Percentiles rank a stretch among this genome's conserved stretches.
Evolutionary conservation across 2,888 invertebrate species (phyloP).

Genomic region (Caenorhabditis doughertyi): DNA sequence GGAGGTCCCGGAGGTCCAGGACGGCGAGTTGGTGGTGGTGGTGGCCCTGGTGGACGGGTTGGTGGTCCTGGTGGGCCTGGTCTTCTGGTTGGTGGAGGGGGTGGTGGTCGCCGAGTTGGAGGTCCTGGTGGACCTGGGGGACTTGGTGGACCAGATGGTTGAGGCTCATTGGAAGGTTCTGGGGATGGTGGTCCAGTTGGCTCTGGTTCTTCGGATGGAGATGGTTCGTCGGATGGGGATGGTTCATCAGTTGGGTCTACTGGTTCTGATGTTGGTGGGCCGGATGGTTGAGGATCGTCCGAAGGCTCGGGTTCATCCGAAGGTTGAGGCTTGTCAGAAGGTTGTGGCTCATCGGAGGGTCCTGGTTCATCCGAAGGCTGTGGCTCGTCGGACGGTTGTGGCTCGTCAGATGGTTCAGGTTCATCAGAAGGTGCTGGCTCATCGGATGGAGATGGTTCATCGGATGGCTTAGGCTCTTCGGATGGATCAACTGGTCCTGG

Average conservation of each 20-base stretch:
- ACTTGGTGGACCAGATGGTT: not conserved
- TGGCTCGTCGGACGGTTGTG: not conserved
- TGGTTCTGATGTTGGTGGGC: not conserved
- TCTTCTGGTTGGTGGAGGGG: conserved; percentile 42
- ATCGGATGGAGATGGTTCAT: not conserved
- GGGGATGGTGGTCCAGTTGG: not conserved
- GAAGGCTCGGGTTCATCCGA: not conserved
- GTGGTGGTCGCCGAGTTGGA: conserved; percentile 18
- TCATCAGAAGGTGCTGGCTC: not conserved
- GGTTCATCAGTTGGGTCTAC: not conserved
- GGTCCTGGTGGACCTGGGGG: conserved; percentile 29
- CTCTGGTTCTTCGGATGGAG: not conserved
- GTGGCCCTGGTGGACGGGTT: conserved; percentile 30
- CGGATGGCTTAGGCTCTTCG: not conserved
- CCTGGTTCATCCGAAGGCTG: conserved; percentile 3
- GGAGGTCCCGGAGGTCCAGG: conserved; percentile 26
- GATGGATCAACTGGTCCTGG: no score
- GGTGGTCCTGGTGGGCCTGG: conserved; percentile 48
- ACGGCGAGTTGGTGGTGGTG: conserved; percentile 21
- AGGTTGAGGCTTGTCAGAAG: conserved; percentile 6
- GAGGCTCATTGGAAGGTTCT: conserved; percentile 2
- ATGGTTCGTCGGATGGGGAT: not conserved
- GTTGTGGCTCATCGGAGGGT: conserved; percentile 1
- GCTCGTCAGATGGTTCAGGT: not conserved
- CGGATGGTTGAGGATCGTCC: conserved; percentile 16